Evolutionary conservation across 1,140 invertebrate genomes (phyloP).

Genomic region (Cydia fagiglandana): DNA sequence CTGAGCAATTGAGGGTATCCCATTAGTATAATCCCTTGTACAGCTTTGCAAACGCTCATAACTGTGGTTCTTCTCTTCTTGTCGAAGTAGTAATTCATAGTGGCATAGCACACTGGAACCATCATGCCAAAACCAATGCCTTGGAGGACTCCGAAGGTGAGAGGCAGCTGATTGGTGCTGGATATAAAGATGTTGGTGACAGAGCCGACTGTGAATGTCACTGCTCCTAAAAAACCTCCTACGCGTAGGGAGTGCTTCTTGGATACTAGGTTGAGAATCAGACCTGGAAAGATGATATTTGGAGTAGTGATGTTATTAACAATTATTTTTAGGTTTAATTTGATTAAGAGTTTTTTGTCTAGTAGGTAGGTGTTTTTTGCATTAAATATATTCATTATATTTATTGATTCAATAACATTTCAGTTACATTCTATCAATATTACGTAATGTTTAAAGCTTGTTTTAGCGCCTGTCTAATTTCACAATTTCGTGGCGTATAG

Average conservation of each 20-base stretch:
- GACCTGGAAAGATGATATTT: slow-evolving; percentile 66
- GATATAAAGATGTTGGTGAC: slow-evolving; percentile 76
- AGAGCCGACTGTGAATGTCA: slow-evolving; percentile 76
- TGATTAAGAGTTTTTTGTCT: too few relatives aligned
- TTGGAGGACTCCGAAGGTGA: slow-evolving; percentile 81
- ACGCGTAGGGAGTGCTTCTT: slow-evolving; percentile 73
- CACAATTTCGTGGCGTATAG: too few relatives aligned
- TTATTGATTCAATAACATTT: too few relatives aligned
- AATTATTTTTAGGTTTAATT: too few relatives aligned
- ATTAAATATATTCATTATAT: too few relatives aligned
- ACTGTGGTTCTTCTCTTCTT: slow-evolving; percentile 80
- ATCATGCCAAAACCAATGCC: slow-evolving; percentile 81
- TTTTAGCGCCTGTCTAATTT: too few relatives aligned
- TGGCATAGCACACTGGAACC: slow-evolving; percentile 80
- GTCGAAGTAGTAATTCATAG: slow-evolving; percentile 81
- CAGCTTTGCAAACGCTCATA: slow-evolving; percentile 81
- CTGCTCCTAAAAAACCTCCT: slow-evolving; percentile 78
- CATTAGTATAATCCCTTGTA: slow-evolving; percentile 81
- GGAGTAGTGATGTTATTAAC: too few relatives aligned
- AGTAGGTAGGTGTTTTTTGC: too few relatives aligned
- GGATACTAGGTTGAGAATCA: slow-evolving; percentile 79
- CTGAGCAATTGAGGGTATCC: slow-evolving; percentile 79
- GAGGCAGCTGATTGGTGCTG: slow-evolving; percentile 74
- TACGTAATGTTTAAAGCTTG: too few relatives aligned
- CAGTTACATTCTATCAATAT: too few relatives aligned